phyloP scores from a whole-genome alignment of 2,888 invertebrate genomes.

The Nematopogon swammerdamellus region DNA sequence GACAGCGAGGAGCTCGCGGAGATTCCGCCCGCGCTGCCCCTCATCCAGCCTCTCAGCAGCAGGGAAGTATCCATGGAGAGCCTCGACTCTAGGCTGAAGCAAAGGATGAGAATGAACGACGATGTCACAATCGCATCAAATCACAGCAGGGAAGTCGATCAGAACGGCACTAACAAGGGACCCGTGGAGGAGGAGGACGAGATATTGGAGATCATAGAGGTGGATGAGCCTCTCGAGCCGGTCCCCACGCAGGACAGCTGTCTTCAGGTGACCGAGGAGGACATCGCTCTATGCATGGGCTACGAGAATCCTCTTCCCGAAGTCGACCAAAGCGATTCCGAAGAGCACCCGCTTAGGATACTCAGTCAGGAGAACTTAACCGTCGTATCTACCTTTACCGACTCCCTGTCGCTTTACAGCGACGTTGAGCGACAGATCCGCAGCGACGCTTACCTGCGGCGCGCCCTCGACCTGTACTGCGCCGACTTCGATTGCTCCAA shows the following conservation, averaged over 20 bases:
- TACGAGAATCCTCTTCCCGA: conserved; percentile 68
- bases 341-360: conserved; percentile 83
- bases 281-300: conserved; percentile 85
- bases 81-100: conserved; percentile 71
- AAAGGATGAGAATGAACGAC: conserved; percentile 62
- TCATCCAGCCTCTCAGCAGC: conserved; percentile 75
- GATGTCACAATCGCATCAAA: conserved; percentile 50
- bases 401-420: conserved; percentile 64
- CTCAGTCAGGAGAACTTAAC: conserved; percentile 90
- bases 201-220: conserved; percentile 76
- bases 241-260: conserved; percentile 86
- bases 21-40: conserved; percentile 76
- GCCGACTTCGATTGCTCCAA: conserved; percentile 45
- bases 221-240: conserved; percentile 75
- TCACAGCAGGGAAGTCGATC: conserved; percentile 52
- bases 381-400: conserved; percentile 85
- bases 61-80: conserved; percentile 82
- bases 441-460: conserved; percentile 56
- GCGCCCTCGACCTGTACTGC: conserved; percentile 52
- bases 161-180: conserved; percentile 46
- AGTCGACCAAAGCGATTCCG: conserved; percentile 65
- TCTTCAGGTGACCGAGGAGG: conserved; percentile 89
- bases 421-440: conserved; percentile 66
- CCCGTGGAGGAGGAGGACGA: conserved; percentile 59
- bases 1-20: conserved; percentile 77